Evolutionary conservation across 2,797 vertebrate species (phyloP).

Genomic region (Meda fulgida): DNA sequence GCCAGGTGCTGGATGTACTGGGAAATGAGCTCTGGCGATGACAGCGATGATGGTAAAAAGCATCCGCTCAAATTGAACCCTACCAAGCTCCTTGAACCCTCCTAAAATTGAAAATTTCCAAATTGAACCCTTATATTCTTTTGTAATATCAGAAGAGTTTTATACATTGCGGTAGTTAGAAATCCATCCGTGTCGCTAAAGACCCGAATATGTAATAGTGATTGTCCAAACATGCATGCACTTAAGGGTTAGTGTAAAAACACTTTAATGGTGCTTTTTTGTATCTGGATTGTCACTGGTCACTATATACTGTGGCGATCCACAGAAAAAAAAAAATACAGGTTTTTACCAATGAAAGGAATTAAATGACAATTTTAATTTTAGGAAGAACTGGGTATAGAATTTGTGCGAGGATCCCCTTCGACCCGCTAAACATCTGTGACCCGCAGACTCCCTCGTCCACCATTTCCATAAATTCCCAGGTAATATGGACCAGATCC

Average conservation of each 20-base stretch:
- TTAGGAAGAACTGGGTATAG: background rate
- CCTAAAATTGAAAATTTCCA: no score
- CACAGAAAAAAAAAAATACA: background rate
- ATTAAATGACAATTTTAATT: background rate
- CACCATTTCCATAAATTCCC: conserved; percentile 55
- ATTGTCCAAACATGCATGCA: background rate
- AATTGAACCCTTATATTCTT: no score
- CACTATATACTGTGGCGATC: background rate
- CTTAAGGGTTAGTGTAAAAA: background rate
- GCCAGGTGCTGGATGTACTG: no score
- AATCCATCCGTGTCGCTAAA: background rate
- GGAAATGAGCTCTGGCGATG: no score
- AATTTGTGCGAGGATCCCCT: background rate
- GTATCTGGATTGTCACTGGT: background rate
- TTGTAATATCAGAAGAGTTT: background rate
- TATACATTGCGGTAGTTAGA: background rate
- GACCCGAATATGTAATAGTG: background rate
- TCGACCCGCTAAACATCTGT: conserved; percentile 49
- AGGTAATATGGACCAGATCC: conserved; percentile 55
- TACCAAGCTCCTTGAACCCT: no score
- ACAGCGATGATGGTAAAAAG: background rate
- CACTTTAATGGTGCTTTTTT: background rate
- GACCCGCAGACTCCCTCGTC: conserved; percentile 50
- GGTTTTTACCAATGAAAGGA: background rate
- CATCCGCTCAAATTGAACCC: background rate